These are phyloP conservation scores for Tenodera sinensis DNA, from an alignment of 2,888 invertebrate genomes.

Conservation along the genomic window DNA sequence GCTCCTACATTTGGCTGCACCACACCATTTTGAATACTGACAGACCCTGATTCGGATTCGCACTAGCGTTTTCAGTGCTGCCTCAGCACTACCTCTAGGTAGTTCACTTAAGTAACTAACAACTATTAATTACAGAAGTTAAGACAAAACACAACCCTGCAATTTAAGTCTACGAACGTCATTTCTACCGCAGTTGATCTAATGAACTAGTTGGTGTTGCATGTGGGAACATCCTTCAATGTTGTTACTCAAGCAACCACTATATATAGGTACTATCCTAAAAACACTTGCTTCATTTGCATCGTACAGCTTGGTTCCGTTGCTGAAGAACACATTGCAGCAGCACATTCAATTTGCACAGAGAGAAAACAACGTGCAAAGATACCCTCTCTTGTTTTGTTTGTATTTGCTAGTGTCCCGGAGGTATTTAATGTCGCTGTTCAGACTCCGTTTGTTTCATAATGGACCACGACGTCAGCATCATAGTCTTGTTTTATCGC, in stretches of 20 bases:
- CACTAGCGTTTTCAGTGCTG: too few species aligned
- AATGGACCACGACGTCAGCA: neutral
- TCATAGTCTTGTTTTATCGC: neutral
- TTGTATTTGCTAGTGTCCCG: neutral
- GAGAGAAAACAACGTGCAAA: neutral
- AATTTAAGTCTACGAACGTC: neutral
- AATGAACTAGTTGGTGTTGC: neutral
- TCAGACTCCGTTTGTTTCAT: neutral
- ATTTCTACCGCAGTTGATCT: neutral
- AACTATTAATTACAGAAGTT: too few species aligned
- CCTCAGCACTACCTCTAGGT: too few species aligned
- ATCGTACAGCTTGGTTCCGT: neutral
- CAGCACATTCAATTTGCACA: neutral
- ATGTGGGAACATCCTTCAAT: too few species aligned
- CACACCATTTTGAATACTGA: too few species aligned
- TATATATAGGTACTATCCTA: neutral
- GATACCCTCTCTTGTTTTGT: neutral
- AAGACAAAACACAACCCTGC: too few species aligned
- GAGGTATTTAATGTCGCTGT: neutral
- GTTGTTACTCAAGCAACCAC: neutral
- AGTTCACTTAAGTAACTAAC: too few species aligned
- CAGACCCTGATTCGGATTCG: too few species aligned
- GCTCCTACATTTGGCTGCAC: too few species aligned
- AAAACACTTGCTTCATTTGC: neutral
- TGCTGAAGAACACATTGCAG: neutral